Evolutionary conservation across 2,797 vertebrate species (phyloP), one percentile per base, ranked within the genome.

Genomic region (Buphagus erythrorhynchus): DNA sequence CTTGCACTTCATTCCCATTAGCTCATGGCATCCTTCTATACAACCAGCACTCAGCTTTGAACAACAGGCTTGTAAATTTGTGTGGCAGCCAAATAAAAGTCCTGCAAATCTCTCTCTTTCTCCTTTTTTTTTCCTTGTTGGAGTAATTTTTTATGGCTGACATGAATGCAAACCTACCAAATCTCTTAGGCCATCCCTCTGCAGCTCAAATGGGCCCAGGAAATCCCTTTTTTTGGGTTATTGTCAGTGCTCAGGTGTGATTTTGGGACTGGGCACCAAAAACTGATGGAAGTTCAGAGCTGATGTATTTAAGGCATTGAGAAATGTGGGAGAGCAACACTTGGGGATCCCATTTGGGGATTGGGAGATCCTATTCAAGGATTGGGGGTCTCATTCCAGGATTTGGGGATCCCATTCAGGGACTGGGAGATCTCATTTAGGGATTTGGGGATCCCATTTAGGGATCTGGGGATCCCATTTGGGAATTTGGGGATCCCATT

Each of bases 11-110:
- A 57, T 63, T 93, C 73, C 79, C 69, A 86, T 83, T 94, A 95
- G 73, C 54, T 95, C 82, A 59, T 19, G 45, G 58, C 87, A 97
- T 88, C 91, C 79, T 88, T 65, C 89, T 93, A 35, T 57, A 86
- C 54, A 93, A 69, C 69, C 86, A 87, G 81, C 86, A 46, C 66
- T 80, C 46, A 33, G 52, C 81, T 89, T 88, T 55, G 75, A 92
- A 78, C 69, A 90, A 91, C 85, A 88, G 42, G 8, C 72, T 71
- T 48, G n/a, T 57, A 72, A 89, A 86, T 91, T 80, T 78, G 55
- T 54, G 46, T 15, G 36, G 65, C 79, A 93, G 85, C 46, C 85
- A 86, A 63, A 63, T 36, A 43, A 57, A 61, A 67, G 13, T 45
- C 62, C 43, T 75, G 49, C 43, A 90, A 80, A 93, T 80, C 65